phyloP scores from a whole-genome alignment of 2,113 vertebrate species.

The Tapirus terrestris region DNA sequence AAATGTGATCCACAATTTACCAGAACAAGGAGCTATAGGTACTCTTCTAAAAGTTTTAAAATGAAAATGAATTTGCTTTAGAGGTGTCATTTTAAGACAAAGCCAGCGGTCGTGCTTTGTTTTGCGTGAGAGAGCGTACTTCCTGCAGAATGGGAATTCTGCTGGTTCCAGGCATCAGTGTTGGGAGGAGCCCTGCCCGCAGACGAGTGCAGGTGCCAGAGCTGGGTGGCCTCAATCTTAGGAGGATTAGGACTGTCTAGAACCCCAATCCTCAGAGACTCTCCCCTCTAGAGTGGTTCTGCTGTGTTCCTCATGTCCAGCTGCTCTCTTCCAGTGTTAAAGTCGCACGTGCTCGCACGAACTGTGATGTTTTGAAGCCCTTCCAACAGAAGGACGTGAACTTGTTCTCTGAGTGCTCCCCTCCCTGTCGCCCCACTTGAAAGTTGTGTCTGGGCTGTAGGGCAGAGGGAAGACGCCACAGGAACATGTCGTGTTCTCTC shows the following conservation, averaged over 20 bases:
- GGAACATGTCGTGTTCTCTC: background rate
- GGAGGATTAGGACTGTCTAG: background rate
- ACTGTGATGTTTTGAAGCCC: background rate
- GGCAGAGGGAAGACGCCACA: background rate
- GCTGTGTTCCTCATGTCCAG: background rate
- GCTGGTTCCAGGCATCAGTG: background rate
- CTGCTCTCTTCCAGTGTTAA: background rate
- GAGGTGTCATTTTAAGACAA: background rate
- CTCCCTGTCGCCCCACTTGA: background rate
- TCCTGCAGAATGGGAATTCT: background rate
- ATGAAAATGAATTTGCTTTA: background rate
- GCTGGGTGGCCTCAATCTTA: background rate
- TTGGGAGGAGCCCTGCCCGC: background rate
- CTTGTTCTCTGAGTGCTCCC: background rate
- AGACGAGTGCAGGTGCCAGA: background rate
- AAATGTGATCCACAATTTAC: background rate
- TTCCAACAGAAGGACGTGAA: background rate
- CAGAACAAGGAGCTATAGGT: background rate
- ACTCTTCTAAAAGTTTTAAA: background rate
- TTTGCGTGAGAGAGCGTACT: background rate
- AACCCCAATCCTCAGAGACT: background rate
- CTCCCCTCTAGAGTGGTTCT: background rate
- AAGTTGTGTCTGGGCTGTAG: background rate
- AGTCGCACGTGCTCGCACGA: accelerated
- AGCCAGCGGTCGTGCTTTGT: background rate